phyloP scores from a whole-genome alignment of 2,113 vertebrate species.

The Tapirus terrestris region DNA sequence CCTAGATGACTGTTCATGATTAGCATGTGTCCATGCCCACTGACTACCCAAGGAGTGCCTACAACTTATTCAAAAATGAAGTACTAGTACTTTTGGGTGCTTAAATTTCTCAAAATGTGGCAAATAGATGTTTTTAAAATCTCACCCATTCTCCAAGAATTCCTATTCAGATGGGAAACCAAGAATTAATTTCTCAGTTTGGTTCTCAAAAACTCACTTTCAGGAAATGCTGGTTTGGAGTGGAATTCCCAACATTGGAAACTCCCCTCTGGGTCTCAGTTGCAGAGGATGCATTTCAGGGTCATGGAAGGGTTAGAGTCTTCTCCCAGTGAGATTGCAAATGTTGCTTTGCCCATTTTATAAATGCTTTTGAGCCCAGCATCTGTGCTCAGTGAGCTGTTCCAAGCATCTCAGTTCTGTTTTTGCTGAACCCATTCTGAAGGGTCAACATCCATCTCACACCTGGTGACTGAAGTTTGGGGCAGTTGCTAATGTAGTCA shows the following conservation, averaged over 20 bases:
- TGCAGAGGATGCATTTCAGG: neutral
- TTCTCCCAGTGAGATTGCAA: neutral
- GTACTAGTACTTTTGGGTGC: neutral
- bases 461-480: constrained; percentile 63
- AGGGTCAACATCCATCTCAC: constrained; percentile 50
- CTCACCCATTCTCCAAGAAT: neutral
- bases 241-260: neutral
- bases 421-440: constrained; percentile 64
- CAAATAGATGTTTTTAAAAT: neutral
- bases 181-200: neutral
- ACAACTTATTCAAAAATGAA: neutral
- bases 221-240: neutral
- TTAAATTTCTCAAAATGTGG: neutral
- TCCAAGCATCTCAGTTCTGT: constrained; percentile 66
- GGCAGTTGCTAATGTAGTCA: constrained; percentile 53
- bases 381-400: constrained; percentile 50
- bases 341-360: neutral
- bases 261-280: neutral
- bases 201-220: neutral
- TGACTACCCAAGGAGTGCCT: neutral
- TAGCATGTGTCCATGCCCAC: neutral
- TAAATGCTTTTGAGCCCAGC: neutral
- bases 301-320: neutral
- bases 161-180: neutral
- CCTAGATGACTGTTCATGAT: neutral